These are phyloP conservation scores for Aleiodes leptofemur DNA, from an alignment of 2,888 invertebrate species.

Conservation along the genomic window DNA sequence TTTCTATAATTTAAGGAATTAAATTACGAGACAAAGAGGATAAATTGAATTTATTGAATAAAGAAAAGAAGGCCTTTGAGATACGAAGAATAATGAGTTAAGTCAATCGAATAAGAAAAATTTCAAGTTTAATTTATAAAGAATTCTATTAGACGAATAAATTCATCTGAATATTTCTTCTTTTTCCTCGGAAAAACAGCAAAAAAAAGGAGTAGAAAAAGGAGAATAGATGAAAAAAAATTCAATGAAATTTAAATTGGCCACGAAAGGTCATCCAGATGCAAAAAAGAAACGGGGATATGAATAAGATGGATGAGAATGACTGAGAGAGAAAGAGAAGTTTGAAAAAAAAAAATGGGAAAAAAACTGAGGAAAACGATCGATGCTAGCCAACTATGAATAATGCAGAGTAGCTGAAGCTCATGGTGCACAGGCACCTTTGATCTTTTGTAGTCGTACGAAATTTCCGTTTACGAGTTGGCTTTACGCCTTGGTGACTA, in stretches of 20 bases:
- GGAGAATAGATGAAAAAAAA: no score
- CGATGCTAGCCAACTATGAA: conserved; percentile 62
- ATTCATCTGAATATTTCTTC: no score
- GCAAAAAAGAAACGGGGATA: no score
- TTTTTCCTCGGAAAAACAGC: no score
- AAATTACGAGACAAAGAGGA: conserved; percentile 2
- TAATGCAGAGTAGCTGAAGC: conserved; percentile 58
- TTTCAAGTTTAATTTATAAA: no score
- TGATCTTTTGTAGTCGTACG: conserved; percentile 63
- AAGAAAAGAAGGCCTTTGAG: background rate
- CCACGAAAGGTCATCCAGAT: no score
- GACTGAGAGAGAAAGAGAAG: conserved; percentile 30
- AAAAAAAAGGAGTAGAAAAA: no score
- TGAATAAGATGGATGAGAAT: no score
- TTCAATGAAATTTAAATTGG: no score
- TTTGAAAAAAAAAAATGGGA: conserved; percentile 19
- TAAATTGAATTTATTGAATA: conserved; percentile 31
- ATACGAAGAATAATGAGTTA: background rate
- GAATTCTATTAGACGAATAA: no score
- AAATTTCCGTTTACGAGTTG: conserved; percentile 61
- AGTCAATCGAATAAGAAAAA: no score
- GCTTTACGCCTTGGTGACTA: conserved; percentile 42
- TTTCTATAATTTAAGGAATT: conserved; percentile 1
- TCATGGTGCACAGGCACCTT: conserved; percentile 52
- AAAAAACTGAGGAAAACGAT: conserved; percentile 46